These are phyloP conservation scores for Cottoperca gobio DNA, from an alignment of 2,797 vertebrate genomes.

Conservation along the genomic window DNA sequence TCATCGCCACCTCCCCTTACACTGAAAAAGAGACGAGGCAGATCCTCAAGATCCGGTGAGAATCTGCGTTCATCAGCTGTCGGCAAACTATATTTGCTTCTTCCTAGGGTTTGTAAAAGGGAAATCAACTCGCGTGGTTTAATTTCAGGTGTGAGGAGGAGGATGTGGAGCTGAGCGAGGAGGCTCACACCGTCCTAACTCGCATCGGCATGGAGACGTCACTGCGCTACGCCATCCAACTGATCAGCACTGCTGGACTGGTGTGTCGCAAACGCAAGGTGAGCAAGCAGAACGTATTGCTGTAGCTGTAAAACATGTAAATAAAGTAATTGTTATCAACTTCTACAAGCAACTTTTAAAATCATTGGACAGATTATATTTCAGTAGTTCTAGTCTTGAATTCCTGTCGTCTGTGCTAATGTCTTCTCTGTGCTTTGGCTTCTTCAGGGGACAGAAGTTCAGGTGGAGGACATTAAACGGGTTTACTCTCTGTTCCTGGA, in stretches of 20 bases:
- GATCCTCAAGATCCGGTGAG: conserved; percentile 94
- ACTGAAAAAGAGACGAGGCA: conserved; percentile 94
- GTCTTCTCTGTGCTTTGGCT: conserved; percentile 14
- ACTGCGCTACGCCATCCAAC: conserved; percentile 94
- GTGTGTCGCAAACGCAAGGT: conserved; percentile 96
- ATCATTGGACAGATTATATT: background rate
- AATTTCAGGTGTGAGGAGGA: conserved; percentile 93
- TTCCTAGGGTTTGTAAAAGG: accelerated
- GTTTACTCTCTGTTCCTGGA: conserved; percentile 96
- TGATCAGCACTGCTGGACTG: conserved; percentile 94
- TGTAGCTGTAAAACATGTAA: background rate
- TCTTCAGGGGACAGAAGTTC: conserved; percentile 92
- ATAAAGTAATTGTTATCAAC: background rate
- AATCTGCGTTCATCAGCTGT: accelerated
- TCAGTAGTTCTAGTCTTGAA: background rate
- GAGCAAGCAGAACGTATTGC: background rate
- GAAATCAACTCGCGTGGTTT: background rate
- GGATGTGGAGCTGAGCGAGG: conserved; percentile 95
- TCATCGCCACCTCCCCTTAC: conserved; percentile 93
- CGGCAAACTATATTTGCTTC: background rate
- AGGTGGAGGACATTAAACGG: conserved; percentile 95
- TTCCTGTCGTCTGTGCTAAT: background rate
- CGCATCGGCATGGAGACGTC: conserved; percentile 96
- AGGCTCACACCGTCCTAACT: conserved; percentile 93
- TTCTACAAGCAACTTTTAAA: background rate